Base-by-base conservation (phyloP, 2,888 invertebrate species). In the Brachypalpus laphriformis region DNA sequence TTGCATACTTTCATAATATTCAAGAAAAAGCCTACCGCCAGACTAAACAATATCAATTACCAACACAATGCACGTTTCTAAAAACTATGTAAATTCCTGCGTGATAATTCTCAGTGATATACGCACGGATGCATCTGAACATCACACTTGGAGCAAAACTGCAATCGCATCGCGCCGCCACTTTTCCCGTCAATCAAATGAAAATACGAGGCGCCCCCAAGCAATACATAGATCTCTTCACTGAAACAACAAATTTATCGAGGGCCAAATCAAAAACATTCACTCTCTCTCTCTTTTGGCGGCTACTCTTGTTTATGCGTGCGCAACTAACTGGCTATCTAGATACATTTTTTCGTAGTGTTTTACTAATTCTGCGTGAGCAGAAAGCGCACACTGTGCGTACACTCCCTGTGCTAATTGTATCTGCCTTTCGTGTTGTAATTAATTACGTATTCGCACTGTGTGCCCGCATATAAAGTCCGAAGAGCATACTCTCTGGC, bases 381-480 rank as follows among this genome's bases (percentile, higher is more conserved):
- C 31, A 70, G 80, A 54, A 66, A 54, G 51, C 65, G 59, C 63
- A 34, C 59, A 65, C 56, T 70, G 40, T 63, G 49, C 49, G 49
- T 56, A 59, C 68, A 61, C 74, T 74, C 66, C 42, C 34, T 68
- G 68, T 63, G 83, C 80, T 74, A 80, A 83, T 80, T 85, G 78
- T 63, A 61, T 56, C 65, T 31, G 9, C 54, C 16, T 59, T 63
- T 57, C 72, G 65, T 74, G 45, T 76, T 81, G 85, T 72, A 85
- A 81, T 85, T 85, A 86, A 86, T 86, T 86, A 86, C 76, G 82
- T 82, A 86, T 86, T 86, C 86, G 86, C 86, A 77, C 47, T 77
- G 86, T 68, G 68, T 72, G 76, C 76, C 83, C 74, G 70, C 66
- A 18, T 18, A 37, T 31, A 54, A 37, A 57, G 54, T 31, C 37